Conservation (phyloP, 2,797 vertebrate genomes). For the Rhinella marina region DNA sequence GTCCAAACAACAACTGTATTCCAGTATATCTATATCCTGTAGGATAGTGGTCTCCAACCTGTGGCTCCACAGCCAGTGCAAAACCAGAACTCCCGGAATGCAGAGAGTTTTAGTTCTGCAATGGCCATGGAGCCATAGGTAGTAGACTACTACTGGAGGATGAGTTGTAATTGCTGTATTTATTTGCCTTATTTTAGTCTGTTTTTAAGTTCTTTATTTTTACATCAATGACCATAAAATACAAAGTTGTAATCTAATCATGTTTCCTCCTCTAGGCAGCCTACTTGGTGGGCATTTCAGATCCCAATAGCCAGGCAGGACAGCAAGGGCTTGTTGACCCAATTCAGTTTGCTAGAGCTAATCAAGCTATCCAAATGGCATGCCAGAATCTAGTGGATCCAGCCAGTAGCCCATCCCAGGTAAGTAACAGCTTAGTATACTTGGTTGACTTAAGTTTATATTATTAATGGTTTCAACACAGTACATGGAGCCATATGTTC, state of each 20-base stretch:
- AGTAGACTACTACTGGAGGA: no score
- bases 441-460: background rate
- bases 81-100: no score
- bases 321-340: conserved; percentile 98
- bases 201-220: background rate
- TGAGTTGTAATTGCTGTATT: background rate
- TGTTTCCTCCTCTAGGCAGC: conserved; percentile 79
- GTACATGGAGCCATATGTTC: background rate
- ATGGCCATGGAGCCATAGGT: no score
- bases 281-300: conserved; percentile 95
- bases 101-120: no score
- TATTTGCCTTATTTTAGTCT: background rate
- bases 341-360: conserved; percentile 95
- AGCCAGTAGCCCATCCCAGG: conserved; percentile 95
- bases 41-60: background rate
- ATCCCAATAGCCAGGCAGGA: conserved; percentile 96
- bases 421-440: conserved; percentile 65
- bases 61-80: no score
- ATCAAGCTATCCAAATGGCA: conserved; percentile 98
- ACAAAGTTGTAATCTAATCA: background rate
- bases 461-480: background rate
- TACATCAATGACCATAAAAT: background rate
- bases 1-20: background rate
- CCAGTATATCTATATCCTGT: background rate
- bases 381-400: conserved; percentile 98